A percentile compares a stretch with the other conserved stretches of the same genome.
Evolutionary conservation across 2,113 vertebrate species (phyloP).

Genomic region (Brachyhypopomus gauderio): DNA sequence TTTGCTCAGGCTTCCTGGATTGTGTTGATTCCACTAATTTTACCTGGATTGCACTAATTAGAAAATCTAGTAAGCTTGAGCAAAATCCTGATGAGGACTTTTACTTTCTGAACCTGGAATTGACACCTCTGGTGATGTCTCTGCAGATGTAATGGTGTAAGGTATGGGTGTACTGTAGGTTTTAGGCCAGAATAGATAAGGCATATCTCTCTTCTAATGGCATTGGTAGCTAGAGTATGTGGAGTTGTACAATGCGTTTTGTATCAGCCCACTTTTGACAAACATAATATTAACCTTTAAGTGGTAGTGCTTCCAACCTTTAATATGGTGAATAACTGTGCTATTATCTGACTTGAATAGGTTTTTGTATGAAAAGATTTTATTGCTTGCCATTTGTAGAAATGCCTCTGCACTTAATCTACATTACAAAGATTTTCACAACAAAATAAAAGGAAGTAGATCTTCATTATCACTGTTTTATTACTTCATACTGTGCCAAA

Average conservation of each 20-base stretch:
- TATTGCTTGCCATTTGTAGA: neutral
- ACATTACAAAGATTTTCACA: neutral
- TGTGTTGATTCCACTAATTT: too few relatives aligned
- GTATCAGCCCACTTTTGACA: neutral
- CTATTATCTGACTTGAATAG: neutral
- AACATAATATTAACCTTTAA: constrained; percentile 9
- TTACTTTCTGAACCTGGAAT: too few relatives aligned
- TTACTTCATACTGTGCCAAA: neutral
- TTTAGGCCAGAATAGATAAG: too few relatives aligned
- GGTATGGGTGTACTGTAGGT: neutral
- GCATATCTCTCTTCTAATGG: too few relatives aligned
- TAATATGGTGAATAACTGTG: neutral
- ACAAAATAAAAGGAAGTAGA: neutral
- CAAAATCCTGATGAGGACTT: too few relatives aligned
- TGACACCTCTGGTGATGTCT: too few relatives aligned
- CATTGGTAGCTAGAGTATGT: neutral
- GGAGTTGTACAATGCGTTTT: neutral
- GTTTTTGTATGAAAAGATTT: neutral
- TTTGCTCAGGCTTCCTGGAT: too few relatives aligned
- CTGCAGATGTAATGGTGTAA: neutral
- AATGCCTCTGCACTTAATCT: neutral
- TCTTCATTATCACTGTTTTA: neutral
- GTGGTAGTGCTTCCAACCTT: neutral
- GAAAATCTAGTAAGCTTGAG: too few relatives aligned
- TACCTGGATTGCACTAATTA: too few relatives aligned